Base-by-base conservation (phyloP, 2,797 vertebrate genomes). In the Muscicapa comitata region DNA sequence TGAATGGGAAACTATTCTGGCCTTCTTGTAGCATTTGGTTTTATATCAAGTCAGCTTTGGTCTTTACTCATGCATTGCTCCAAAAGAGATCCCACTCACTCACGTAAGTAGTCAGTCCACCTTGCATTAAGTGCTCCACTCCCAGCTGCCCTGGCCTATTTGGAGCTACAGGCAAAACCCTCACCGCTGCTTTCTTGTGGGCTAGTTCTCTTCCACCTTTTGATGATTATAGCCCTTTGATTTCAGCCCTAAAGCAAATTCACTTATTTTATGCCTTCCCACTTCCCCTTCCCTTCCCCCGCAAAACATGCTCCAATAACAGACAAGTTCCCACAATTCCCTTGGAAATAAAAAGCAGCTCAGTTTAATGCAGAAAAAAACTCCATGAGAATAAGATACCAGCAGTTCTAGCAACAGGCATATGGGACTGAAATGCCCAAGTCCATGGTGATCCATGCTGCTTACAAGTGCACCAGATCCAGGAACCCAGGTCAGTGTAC, bases 241-340 rank as follows among this genome's bases (percentile, higher is more conserved):
- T 65, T 87, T 90, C 48, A 94, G 77, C 90, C 95, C 90, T 95
- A 92, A 66, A 94, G 92, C 92, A 57, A 77, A 79, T 65, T 58
- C 72, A 92, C 84, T 80, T 68, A 89, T 75, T 87, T 74, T 65
- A 86, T 48, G 54, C 65, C 86, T 93, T 94, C 92, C 92, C 93
- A 96, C 84, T 72, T 77, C 50, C 77, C 85, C 33, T 38, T 77
- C 74, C 88, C 78, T 59, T 80, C 50, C 57, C 35, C 78, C 75
- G 70, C 85, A 71, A 94, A 94, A 94, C 38, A 71, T 18, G 50
- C 50, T 38, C 25, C 78, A 91, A 91, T 72, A 81, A 89, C 75
- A 91, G 55, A 67, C 57, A 75, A 74, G 75, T 65, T 85, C 72
- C 75, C 72, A 83, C 72, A 93, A 48, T 51, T 84, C 88, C 37